phyloP scores from a whole-genome alignment of 2,113 vertebrate genomes.

The Ammodytes dubius region DNA sequence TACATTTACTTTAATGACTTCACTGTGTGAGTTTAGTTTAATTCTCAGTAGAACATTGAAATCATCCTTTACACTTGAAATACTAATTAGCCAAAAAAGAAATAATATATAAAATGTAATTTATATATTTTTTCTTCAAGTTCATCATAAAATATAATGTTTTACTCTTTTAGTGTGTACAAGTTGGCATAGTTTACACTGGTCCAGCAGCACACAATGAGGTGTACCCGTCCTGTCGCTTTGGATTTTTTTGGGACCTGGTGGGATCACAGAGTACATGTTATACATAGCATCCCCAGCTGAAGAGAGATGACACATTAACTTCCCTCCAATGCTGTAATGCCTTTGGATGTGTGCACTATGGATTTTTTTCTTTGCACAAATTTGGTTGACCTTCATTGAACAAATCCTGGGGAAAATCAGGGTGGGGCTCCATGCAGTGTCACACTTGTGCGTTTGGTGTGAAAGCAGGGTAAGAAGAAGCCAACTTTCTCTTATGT shows the following conservation, averaged over 20 bases:
- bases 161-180: background rate
- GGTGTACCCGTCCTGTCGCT: background rate
- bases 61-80: background rate
- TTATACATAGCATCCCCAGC: background rate
- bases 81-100: background rate
- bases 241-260: background rate
- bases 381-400: background rate
- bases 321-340: background rate
- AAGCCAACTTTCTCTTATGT: background rate
- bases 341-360: too few relatives aligned
- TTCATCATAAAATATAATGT: background rate
- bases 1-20: too few relatives aligned
- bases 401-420: background rate
- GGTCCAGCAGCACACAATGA: background rate
- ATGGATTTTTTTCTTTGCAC: too few relatives aligned
- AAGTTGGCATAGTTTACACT: background rate
- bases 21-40: background rate
- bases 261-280: background rate
- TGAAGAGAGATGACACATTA: background rate
- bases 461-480: slow-evolving; percentile 5
- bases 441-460: background rate
- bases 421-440: too few relatives aligned
- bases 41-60: background rate
- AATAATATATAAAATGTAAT: background rate
- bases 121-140: background rate